Evolutionary conservation across 2,888 invertebrate species (phyloP).

Genomic region (Dynastes grantii): DNA sequence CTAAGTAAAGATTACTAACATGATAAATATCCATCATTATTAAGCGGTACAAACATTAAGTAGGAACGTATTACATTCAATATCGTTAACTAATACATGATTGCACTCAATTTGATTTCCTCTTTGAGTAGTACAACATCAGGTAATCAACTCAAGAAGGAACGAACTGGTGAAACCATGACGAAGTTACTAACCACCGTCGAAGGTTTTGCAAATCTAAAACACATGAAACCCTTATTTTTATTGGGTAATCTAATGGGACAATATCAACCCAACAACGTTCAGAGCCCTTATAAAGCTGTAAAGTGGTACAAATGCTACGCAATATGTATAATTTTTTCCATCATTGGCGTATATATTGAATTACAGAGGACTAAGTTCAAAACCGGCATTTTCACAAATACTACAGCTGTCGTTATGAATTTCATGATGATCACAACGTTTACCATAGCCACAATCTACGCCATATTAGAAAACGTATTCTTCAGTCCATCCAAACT

Average conservation of each 20-base stretch:
- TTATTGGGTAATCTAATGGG: conserved; percentile 37
- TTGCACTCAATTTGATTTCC: not conserved
- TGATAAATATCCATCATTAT: not conserved
- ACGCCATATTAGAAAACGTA: conserved; percentile 29
- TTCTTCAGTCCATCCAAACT: conserved; percentile 33
- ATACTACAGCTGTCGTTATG: conserved; percentile 45
- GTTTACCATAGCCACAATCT: conserved; percentile 32
- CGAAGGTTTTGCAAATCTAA: conserved; percentile 24
- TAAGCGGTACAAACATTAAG: not conserved
- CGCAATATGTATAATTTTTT: not conserved
- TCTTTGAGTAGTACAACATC: not conserved
- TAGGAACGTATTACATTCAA: not conserved
- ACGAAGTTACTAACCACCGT: not conserved
- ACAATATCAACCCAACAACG: conserved; percentile 37
- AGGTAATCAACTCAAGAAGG: not conserved
- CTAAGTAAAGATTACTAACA: too few relatives aligned
- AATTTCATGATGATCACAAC: conserved; percentile 39
- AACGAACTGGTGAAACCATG: not conserved
- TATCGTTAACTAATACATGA: not conserved
- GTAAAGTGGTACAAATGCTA: conserved; percentile 40
- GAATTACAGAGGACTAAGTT: not conserved
- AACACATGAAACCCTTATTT: conserved; percentile 32
- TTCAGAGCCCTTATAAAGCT: not conserved
- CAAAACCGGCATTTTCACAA: conserved; percentile 10
- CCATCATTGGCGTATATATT: conserved; percentile 9